Conservation (phyloP, 2,888 invertebrate species). For the Acronicta aceris region DNA sequence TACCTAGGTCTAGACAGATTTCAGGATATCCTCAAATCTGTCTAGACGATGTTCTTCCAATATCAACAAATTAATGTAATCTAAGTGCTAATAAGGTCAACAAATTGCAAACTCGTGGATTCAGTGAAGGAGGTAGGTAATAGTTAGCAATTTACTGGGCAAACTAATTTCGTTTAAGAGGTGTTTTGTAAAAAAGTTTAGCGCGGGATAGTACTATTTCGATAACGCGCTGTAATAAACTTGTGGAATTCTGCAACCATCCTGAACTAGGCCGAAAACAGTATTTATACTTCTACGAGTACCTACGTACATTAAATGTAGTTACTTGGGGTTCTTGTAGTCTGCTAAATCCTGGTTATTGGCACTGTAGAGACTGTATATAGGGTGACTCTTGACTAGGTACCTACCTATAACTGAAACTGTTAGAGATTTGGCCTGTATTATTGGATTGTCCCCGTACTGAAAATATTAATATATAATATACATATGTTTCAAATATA, state of each 20-base stretch:
- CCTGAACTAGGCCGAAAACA: no score
- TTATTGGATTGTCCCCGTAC: no score
- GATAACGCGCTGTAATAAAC: background rate
- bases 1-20: no score
- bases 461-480: no score
- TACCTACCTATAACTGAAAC: no score
- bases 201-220: background rate
- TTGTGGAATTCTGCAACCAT: background rate
- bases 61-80: background rate
- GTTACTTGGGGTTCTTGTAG: background rate
- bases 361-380: background rate
- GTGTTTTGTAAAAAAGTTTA: background rate
- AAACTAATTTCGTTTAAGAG: background rate
- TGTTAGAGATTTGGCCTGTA: no score
- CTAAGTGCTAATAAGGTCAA: background rate
- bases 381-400: background rate
- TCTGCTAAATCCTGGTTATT: no score
- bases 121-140: background rate
- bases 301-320: background rate
- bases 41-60: background rate
- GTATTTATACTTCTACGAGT: no score
- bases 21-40: no score
- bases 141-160: background rate
- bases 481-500: no score
- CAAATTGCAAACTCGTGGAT: background rate